These are phyloP conservation scores for Pseudochaenichthys georgianus DNA, from an alignment of 2,797 vertebrate genomes.

Conservation along the genomic window DNA sequence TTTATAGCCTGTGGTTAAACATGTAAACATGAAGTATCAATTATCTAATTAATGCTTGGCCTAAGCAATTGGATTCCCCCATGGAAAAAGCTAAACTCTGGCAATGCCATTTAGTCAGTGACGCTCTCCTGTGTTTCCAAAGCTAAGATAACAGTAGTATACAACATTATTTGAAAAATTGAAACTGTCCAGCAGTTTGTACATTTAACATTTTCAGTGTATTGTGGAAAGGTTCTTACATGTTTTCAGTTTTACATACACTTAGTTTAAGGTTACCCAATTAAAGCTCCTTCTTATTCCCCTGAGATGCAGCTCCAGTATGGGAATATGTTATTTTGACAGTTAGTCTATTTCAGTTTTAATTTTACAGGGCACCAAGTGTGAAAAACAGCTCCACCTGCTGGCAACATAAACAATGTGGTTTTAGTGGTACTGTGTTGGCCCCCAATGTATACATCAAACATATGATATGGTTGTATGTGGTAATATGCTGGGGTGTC, in stretches of 20 bases:
- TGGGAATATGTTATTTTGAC: too few species aligned
- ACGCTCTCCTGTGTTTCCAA: background rate
- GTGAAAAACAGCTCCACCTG: background rate
- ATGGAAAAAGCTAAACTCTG: too few species aligned
- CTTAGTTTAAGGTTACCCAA: background rate
- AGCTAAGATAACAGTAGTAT: background rate
- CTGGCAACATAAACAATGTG: background rate
- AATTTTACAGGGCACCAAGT: background rate
- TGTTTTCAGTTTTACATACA: background rate
- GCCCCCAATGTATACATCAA: too few species aligned
- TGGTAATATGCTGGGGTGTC: too few species aligned
- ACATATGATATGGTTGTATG: too few species aligned
- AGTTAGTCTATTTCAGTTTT: background rate
- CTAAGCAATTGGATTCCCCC: background rate
- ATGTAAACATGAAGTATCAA: background rate
- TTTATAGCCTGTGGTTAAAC: background rate
- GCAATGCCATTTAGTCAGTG: background rate
- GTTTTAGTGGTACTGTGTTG: too few species aligned
- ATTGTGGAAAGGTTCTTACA: background rate
- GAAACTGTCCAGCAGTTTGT: too few species aligned
- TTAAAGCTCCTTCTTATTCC: background rate
- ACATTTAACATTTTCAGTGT: too few species aligned
- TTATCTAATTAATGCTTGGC: constrained; percentile 1
- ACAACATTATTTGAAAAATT: too few species aligned
- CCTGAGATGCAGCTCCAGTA: background rate